Evolutionary conservation across 2,797 vertebrate species (phyloP).

Genomic region (Prunella strophiata): DNA sequence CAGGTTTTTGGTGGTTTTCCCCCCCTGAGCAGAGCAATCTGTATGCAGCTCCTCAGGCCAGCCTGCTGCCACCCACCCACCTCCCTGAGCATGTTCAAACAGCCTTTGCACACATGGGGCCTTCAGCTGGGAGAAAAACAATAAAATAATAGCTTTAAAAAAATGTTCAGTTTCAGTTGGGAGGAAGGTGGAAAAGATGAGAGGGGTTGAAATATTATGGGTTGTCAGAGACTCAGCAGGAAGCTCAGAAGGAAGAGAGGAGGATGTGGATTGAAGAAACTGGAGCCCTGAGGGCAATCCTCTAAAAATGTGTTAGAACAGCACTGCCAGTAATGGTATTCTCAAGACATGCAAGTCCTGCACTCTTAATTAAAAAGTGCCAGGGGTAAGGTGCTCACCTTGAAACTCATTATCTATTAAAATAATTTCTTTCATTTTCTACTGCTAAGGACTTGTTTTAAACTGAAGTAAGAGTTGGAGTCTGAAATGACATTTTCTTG

Average conservation of each 20-base stretch:
- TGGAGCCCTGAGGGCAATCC: conserved; percentile 52
- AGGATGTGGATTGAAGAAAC: conserved; percentile 38
- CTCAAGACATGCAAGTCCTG: background rate
- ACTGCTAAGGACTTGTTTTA: conserved; percentile 1
- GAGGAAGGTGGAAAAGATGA: conserved; percentile 1
- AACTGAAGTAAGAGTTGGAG: background rate
- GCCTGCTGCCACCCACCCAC: background rate
- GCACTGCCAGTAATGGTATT: conserved; percentile 26
- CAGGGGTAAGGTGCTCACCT: conserved; percentile 61
- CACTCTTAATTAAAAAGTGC: conserved; percentile 65
- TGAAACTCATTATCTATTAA: conserved; percentile 57
- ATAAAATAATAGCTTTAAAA: conserved; percentile 4
- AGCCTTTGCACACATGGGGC: background rate
- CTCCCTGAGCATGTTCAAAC: background rate
- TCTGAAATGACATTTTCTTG: background rate
- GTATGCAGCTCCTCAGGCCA: background rate
- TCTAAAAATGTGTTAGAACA: conserved; percentile 62
- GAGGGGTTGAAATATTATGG: background rate
- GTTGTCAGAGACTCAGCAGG: conserved; percentile 30
- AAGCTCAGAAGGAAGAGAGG: background rate
- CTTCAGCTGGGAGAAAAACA: conserved; percentile 5
- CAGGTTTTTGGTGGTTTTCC: background rate
- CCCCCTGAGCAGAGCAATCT: background rate
- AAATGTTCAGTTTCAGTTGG: background rate
- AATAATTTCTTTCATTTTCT: conserved; percentile 27